Evolutionary conservation across 2,113 vertebrate genomes (phyloP), one percentile per base, ranked within the genome.

Genomic region (Grus americana): DNA sequence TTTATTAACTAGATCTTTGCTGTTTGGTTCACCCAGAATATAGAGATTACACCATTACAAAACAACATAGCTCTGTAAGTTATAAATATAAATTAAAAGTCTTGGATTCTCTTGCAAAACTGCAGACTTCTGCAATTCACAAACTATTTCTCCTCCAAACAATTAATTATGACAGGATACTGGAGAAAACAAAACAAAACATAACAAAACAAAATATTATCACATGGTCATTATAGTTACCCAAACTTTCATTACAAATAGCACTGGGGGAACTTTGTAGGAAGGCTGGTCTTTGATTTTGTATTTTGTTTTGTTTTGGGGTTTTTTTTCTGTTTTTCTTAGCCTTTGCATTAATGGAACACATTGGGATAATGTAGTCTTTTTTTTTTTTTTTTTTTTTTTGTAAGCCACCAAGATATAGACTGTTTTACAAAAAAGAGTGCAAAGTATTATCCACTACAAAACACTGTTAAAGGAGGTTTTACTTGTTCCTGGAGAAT

Each of bases 401-500:
- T 27, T 65, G 21, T 54, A 71, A 79, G 32, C 18, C 29, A 72
- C 57, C 20, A 79, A 89, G 47, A 85, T 21, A 34, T 1, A 79
- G 44, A 21, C 38, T 59, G 24, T 46, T 94, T 61, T 36, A 89
- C 36, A 80, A 89, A 49, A 42, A 76, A 44, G 42, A 38, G 42
- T 84, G 80, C 27, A 23, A 86, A 89, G 68, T 84, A 54, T 84
- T 80, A 81, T 36, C 73, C 61, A 52, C 44, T 79, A 38, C 0
- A 8, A 85, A 90, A 67, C 40, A 40, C 18, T 50, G 26, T 59
- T 85, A 88, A 59, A 79, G 44, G 46, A 92, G 26, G 3, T 75
- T 88, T 96, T 85, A 79, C 85, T 36, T 88, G 34, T 68, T 94
- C 58, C 71, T 58, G 49, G 62, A 52, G 42, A 90, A 94, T 81